Evolutionary conservation across 2,113 vertebrate species (phyloP).

Genomic region (Calidris pugnax): DNA sequence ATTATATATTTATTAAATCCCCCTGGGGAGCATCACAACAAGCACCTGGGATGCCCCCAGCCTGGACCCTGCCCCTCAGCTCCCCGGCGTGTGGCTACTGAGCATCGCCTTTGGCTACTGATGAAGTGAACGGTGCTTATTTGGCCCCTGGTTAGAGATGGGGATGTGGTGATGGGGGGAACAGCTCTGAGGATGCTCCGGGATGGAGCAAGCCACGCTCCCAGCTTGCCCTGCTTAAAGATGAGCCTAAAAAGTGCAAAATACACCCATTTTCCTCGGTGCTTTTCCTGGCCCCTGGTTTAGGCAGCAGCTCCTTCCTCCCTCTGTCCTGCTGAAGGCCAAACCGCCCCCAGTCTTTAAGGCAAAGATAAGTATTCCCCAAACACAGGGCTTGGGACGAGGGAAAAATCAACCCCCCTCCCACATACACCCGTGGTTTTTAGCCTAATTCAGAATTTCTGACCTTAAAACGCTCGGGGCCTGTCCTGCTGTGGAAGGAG

Average conservation of each 20-base stretch:
- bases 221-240: neutral
- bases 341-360: neutral
- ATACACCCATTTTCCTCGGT: rapidly evolving
- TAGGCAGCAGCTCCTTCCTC: neutral
- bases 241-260: neutral
- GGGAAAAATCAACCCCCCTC: neutral
- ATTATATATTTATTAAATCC: neutral
- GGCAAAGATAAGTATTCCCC: neutral
- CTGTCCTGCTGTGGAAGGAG: neutral
- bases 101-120: neutral
- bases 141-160: no score
- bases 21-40: no score
- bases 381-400: neutral
- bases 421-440: rapidly evolving
- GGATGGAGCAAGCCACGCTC: neutral
- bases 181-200: neutral
- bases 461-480: neutral
- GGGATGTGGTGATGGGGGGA: neutral
- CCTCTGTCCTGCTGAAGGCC: neutral
- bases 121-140: rapidly evolving
- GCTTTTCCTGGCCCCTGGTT: neutral
- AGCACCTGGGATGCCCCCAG: neutral
- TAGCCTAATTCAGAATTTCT: neutral
- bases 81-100: neutral
- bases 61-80: neutral